Evolutionary conservation across 2,888 invertebrate species (phyloP), one percentile per base, ranked within the genome.

Genomic region (Oxytorus armatus): DNA sequence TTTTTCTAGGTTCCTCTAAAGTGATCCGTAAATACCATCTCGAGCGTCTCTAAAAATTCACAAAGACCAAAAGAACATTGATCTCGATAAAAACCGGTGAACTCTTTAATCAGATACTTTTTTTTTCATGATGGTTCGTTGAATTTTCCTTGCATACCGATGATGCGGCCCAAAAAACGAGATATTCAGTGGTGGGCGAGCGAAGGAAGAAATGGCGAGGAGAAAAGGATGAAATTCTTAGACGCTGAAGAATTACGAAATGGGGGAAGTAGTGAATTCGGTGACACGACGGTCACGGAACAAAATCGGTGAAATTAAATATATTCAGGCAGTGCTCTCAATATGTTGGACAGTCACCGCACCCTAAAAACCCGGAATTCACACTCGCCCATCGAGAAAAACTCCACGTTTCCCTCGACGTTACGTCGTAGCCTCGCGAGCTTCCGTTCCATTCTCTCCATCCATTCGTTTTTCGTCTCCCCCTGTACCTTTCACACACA

Each of bases 241-340:
- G 63, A 8, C 42, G 44, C 3, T 42, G 42, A 42, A 21, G 1
- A 44, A 10, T 25, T 3, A 29, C 11, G 11, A 16, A 49, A 42
- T 68, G 51, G 16, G 51, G 16, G 44, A 42, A 53, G 44, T 25
- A 44, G 25, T 29, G 47, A 42, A 16, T 53, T 10, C 47, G 59
- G 69, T 4, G 8, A 51, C 33, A 68, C 77, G 83, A 81, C 83
- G 80, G 77, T 25, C 10, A 83, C 81, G 85, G 10, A 3, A 36
- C 4, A 36, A 85, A 85, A 89, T 88, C 85, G 86, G 86, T 82
- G 86, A 87, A 89, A 90, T 90, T 90, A 89, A 90, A 90, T 90
- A 90, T 90, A 90, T 90, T 90, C 90, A 89, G 87, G 85, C 87
- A 88, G 88, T 89, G 87, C 86, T n/a, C n/a, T n/a, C 90, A 90